A percentile compares a stretch with the other conserved stretches of the same genome.
phyloP scores from a whole-genome alignment of 1,140 invertebrate genomes.

The Berghia stephanieae region DNA sequence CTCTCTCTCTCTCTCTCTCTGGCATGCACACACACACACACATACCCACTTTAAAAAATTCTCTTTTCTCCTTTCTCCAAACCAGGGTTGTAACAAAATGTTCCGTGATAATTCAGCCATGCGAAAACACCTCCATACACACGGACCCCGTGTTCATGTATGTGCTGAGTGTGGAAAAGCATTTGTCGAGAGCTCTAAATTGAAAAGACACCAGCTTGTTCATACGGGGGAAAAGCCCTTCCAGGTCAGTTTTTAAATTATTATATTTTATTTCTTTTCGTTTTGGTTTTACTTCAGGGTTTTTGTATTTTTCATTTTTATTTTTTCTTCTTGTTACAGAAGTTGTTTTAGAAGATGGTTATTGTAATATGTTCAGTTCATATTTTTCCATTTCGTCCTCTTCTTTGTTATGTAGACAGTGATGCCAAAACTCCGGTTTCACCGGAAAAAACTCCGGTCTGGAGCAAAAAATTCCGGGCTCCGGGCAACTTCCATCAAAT shows the following conservation, averaged over 20 bases:
- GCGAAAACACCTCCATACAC: constrained; percentile 97
- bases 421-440: no score
- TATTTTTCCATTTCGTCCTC: no score
- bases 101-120: constrained; percentile 98
- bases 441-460: no score
- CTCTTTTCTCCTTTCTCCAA: no score
- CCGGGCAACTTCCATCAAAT: no score
- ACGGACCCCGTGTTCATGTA: constrained; percentile 95
- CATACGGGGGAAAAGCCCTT: constrained; percentile 97
- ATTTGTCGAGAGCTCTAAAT: constrained; percentile 96
- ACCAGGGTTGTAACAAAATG: constrained; percentile 85
- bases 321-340: constrained; percentile 17
- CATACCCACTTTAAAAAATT: no score
- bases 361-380: no score
- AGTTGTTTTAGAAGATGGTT: no score
- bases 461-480: no score
- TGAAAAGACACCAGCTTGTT: constrained; percentile 93
- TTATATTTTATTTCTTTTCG: neutral
- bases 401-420: no score
- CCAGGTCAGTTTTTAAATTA: constrained; percentile 71
- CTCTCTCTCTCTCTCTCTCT: no score
- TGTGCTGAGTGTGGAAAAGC: constrained; percentile 98
- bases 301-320: neutral
- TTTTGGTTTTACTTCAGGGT: neutral
- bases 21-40: no score